phyloP scores from a whole-genome alignment of 53 echinoderm and acorn worm species.

The Holothuria scabra region DNA sequence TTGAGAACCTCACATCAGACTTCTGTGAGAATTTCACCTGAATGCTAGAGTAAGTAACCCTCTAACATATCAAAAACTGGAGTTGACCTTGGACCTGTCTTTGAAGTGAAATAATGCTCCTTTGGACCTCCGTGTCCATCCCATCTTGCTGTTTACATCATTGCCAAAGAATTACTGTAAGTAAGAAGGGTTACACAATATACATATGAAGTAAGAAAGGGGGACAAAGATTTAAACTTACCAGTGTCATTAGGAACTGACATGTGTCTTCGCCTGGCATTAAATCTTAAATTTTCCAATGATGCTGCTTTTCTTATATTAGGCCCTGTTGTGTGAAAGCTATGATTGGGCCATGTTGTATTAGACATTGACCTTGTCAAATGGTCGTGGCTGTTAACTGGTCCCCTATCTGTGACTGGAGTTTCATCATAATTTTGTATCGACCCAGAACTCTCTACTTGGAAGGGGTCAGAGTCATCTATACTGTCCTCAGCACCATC shows the following conservation, averaged over 20 bases:
- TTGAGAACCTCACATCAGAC: too few relatives aligned
- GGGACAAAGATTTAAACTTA: background rate
- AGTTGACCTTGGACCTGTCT: too few relatives aligned
- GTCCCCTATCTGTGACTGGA: background rate
- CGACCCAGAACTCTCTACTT: conserved; percentile 31
- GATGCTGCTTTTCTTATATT: conserved; percentile 26
- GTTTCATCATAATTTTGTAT: conserved; percentile 41
- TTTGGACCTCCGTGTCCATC: too few relatives aligned
- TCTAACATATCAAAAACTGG: too few relatives aligned
- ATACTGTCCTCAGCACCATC: conserved; percentile 41
- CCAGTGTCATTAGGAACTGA: conserved; percentile 26
- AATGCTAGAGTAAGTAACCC: too few relatives aligned
- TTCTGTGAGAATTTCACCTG: too few relatives aligned
- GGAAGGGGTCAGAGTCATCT: conserved; percentile 34
- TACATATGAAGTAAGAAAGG: too few relatives aligned
- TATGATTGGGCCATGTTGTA: conserved; percentile 21
- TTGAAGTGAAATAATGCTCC: too few relatives aligned
- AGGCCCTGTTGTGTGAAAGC: background rate
- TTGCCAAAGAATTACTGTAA: too few relatives aligned
- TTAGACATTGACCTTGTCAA: conserved; percentile 35
- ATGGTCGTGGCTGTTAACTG: conserved; percentile 11
- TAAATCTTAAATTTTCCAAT: conserved; percentile 21
- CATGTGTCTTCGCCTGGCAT: conserved; percentile 37
- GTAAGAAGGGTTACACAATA: too few relatives aligned
- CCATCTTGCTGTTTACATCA: too few relatives aligned